These are phyloP conservation scores for Plectropomus leopardus DNA, from an alignment of 2,113 vertebrate genomes.

Conservation along the genomic window DNA sequence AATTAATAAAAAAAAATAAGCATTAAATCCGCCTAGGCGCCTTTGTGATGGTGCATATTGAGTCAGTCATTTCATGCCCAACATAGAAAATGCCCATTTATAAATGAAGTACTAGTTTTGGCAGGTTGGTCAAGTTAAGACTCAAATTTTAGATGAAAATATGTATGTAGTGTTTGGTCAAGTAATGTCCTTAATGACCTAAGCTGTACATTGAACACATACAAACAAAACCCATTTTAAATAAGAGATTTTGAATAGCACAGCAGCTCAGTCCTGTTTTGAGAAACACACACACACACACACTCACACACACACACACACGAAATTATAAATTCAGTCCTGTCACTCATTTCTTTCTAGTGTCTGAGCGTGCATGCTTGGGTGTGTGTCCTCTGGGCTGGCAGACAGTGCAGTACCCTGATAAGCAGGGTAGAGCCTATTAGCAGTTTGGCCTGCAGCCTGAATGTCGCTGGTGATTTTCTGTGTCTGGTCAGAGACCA, in stretches of 20 bases:
- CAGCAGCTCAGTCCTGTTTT: too few relatives aligned
- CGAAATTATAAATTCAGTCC: conserved; percentile 27
- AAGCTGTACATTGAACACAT: background rate
- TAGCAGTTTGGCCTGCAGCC: conserved; percentile 67
- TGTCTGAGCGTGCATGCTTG: conserved; percentile 5
- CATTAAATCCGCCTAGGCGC: background rate
- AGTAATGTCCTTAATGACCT: background rate
- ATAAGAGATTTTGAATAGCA: too few relatives aligned
- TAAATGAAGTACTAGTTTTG: too few relatives aligned
- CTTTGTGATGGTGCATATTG: background rate
- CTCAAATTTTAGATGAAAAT: background rate
- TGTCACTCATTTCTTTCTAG: conserved; percentile 24
- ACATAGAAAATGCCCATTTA: background rate
- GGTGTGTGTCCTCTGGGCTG: conserved; percentile 45
- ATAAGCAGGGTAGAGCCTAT: conserved; percentile 72
- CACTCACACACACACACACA: background rate
- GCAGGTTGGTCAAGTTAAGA: background rate
- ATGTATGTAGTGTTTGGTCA: background rate
- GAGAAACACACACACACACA: background rate
- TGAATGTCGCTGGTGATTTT: conserved; percentile 62
- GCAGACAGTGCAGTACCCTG: conserved; percentile 54
- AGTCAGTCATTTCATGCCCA: background rate
- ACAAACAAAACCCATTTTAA: background rate
- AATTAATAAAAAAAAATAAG: background rate
- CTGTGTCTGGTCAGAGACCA: conserved; percentile 55